Evolutionary conservation across 2,113 vertebrate genomes (phyloP), one percentile per base, ranked within the genome.

Genomic region (Oreochromis spilurus): DNA sequence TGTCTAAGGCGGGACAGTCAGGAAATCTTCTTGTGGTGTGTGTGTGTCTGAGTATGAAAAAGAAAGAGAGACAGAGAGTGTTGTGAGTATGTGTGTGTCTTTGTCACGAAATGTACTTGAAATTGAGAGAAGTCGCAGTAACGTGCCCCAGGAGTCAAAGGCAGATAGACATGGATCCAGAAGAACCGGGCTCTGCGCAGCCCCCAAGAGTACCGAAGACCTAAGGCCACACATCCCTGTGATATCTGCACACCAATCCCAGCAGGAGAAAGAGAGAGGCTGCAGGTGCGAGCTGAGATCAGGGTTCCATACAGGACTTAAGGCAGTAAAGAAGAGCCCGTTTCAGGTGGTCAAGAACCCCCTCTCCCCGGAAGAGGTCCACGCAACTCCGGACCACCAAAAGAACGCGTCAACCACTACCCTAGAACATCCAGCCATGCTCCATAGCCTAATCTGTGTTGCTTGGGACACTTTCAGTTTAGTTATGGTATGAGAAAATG

Each of bases 381-480:
- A 31, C 29, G 9, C 58, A 29, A 2, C 2, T 5, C 0, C 0
- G 29, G 29, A 62, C 58, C 58, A 62, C 58, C 29, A 62, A 62
- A 62, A 29, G 58, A 34, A 9, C 2, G 0, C 9, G 0, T 62
- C 0, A 62, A 34, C 19, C 16, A 11, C 29, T 34, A 62, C 16
- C 34, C 16, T 62, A 62, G 29, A 62, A 4, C 6, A 11, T 62
- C 29, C 16, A 62, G 58, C 9, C 29, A 19, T 34, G 5, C 58
- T 19, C 29, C 9, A 3, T 62, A 62, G 65, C 5, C 21, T 4
- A 40, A 72, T 45, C 12, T 72, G 38, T 16, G 38, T 45, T 4
- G 21, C 65, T 3, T 72, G n/a, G 38, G 65, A 16, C 8, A 9
- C 12, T 9, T n/a, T 65, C 60, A 65, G 10, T 38, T 38, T 13